Conservation (phyloP, 1,140 invertebrate genomes). For the Zaprionus africanus region DNA sequence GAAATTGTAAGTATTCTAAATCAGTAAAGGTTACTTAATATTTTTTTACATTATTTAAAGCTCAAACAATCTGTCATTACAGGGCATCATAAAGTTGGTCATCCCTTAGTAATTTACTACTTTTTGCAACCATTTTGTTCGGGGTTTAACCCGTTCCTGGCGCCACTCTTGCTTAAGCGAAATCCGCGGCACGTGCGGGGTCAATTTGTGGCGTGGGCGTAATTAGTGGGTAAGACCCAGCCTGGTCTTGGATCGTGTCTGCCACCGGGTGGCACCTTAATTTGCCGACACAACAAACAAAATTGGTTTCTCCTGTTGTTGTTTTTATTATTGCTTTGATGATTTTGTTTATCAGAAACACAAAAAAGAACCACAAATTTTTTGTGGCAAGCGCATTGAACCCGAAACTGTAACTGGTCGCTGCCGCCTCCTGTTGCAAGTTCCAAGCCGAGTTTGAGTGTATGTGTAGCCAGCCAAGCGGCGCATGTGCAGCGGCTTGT, state of each 20-base stretch:
- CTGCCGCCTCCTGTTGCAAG: constrained; percentile 35
- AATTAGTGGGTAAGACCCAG: constrained; percentile 55
- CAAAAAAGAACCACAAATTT: constrained; percentile 15
- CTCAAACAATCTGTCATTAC: not conserved
- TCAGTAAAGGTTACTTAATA: no score
- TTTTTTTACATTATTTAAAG: not conserved
- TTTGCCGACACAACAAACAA: constrained; percentile 43
- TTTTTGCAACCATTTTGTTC: constrained; percentile 47
- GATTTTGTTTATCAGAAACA: constrained; percentile 64
- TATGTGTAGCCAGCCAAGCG: constrained; percentile 59
- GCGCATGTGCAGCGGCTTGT: constrained; percentile 80
- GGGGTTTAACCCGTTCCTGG: constrained; percentile 32
- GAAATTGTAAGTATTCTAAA: no score
- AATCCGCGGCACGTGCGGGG: constrained; percentile 61
- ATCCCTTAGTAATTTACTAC: not conserved
- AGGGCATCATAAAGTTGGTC: constrained; percentile 2
- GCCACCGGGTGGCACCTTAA: constrained; percentile 70
- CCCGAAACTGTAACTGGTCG: constrained; percentile 58
- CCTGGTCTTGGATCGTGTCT: constrained; percentile 54
- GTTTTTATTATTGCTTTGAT: constrained; percentile 39
- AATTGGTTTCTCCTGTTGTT: constrained; percentile 17
- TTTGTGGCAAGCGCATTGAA: constrained; percentile 64
- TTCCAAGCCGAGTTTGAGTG: constrained; percentile 7
- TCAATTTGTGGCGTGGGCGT: constrained; percentile 59
- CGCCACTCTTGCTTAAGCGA: constrained; percentile 9